Evolutionary conservation across 2,888 invertebrate genomes (phyloP), one percentile per base, ranked within the genome.

Genomic region (Drosophila niveifrons): DNA sequence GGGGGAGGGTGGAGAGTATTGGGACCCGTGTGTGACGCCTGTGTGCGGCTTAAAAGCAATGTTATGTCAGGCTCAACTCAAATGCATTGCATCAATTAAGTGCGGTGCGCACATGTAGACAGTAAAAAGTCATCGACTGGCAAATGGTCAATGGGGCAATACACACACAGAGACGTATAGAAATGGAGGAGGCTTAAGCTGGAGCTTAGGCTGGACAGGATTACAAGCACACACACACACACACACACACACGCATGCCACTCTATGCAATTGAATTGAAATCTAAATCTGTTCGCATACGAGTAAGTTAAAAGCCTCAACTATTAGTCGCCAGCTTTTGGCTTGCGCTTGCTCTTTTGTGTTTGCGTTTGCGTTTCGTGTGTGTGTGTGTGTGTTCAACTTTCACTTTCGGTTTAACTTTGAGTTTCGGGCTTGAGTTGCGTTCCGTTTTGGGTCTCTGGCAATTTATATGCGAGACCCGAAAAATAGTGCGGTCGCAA

Each of bases 71-170:
- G 76, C 72, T 70, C 56, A 76, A 61, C 78, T 79, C 81, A 62
- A 82, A 74, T 82, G 81, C 84, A 78, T 81, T 78, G 82, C 84
- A 82, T 82, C 82, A 82, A 82, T 82, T 82, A 82, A 79, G 69
- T 72, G 70, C 69, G 81, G 67, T 58, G 65, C 71, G 55, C 71
- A 71, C 76, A 76, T 73, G 79, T 76, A 65, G 78, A 78, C 76
- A 80, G 83, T 83, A 80, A 78, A 82, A 82, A 82, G 83, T 83
- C 82, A 83, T 80, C 76, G 83, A 72, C 78, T 80, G 62, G 50
- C 78, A 73, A 79, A 82, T 78, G 80, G 83, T 73, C 75, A 78
- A 70, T 58, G 66, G 56, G 69, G 52, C 69, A 63, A 23, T 56
- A 39, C 66, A 48, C 23, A 50, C 44, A 18, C n/a, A 65, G 3